These are phyloP conservation scores for Baronia brevicornis DNA, from an alignment of 2,888 invertebrate species.

Conservation along the genomic window DNA sequence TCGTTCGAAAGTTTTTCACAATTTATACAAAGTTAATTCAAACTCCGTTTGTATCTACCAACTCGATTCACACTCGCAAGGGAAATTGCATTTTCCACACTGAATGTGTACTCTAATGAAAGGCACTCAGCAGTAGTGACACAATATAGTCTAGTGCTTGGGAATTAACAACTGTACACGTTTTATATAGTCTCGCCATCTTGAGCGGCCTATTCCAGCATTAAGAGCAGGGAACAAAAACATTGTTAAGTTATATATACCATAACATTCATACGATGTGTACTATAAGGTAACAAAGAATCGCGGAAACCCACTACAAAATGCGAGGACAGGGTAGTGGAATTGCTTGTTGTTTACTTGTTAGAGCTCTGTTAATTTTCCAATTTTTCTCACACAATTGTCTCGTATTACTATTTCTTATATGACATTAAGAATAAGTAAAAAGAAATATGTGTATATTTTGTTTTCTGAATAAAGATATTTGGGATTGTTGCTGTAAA, in stretches of 20 bases:
- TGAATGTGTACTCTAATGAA: constrained; percentile 53
- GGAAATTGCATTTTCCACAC: constrained; percentile 53
- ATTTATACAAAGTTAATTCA: constrained; percentile 4
- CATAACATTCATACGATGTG: constrained; percentile 3
- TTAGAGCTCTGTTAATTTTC: constrained; percentile 6
- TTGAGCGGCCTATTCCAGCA: constrained; percentile 17
- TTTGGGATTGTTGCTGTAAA: constrained; percentile 3
- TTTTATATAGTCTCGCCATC: constrained; percentile 27
- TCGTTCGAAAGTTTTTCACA: too few relatives aligned
- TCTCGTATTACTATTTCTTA: constrained; percentile 1
- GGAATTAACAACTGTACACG: constrained; percentile 40
- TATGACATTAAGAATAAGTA: constrained; percentile 9
- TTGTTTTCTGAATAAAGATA: constrained; percentile 1
- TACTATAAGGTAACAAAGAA: constrained; percentile 9
- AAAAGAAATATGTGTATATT: constrained; percentile 8
- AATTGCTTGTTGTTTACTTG: constrained; percentile 10
- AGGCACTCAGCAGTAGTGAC: constrained; percentile 42
- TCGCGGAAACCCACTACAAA: constrained; percentile 1
- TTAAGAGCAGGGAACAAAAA: constrained; percentile 14
- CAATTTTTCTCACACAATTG: constrained; percentile 3
- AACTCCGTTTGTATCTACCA: constrained; percentile 18
- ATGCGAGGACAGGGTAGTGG: constrained; percentile 6
- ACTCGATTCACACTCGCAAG: constrained; percentile 33
- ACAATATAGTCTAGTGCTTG: constrained; percentile 46
- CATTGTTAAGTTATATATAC: constrained; percentile 1